Evolutionary conservation across 2,797 vertebrate species (phyloP).

Genomic region (Sciaenops ocellatus): DNA sequence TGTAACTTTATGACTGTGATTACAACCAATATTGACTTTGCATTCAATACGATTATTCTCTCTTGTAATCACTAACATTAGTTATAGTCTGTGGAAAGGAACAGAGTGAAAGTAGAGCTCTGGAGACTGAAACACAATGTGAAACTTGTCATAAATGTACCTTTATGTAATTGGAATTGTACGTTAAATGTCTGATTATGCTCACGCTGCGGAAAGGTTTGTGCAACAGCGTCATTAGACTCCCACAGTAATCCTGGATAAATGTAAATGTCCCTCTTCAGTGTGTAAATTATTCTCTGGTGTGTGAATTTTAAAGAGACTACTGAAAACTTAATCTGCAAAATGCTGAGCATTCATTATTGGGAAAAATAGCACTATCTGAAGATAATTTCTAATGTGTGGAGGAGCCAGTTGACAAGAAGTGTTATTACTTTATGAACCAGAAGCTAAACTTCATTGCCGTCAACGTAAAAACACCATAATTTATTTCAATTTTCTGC

Average conservation of each 20-base stretch:
- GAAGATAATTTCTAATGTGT: background rate
- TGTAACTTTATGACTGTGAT: conserved; percentile 79
- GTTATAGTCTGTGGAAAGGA: conserved; percentile 49
- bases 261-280: background rate
- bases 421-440: background rate
- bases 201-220: background rate
- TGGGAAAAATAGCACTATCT: background rate
- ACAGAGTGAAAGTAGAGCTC: background rate
- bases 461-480: background rate
- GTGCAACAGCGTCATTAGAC: background rate
- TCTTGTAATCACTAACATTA: conserved; percentile 67
- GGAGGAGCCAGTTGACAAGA: background rate
- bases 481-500: conserved; percentile 2
- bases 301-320: background rate
- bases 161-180: background rate
- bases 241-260: background rate
- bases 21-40: conserved; percentile 74
- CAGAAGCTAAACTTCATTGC: background rate
- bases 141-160: conserved; percentile 4
- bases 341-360: background rate
- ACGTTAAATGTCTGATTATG: background rate
- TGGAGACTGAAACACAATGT: conserved; percentile 9
- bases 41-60: conserved; percentile 67
- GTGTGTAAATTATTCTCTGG: background rate
- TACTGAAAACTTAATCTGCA: background rate